phyloP scores from a whole-genome alignment of 2,888 invertebrate species.

The Formica aserva region DNA sequence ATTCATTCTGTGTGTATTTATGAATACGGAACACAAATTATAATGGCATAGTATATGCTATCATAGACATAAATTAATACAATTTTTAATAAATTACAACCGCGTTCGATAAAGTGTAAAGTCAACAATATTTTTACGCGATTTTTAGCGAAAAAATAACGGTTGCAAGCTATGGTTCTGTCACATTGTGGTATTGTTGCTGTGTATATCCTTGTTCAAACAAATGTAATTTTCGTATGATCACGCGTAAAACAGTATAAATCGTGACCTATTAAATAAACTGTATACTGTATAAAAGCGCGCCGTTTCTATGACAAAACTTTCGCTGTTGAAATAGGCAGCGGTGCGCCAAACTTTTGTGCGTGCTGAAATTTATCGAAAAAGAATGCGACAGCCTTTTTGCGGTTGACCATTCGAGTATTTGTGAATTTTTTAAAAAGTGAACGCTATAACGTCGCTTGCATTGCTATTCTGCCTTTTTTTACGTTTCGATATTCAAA shows the following conservation, averaged over 20 bases:
- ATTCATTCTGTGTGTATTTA: neutral
- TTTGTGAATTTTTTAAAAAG: slow-evolving; percentile 38
- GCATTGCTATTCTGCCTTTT: neutral
- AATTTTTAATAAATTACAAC: neutral
- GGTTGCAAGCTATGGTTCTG: neutral
- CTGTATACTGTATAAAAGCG: neutral
- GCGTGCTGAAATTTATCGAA: slow-evolving; percentile 27
- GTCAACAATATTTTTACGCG: slow-evolving; percentile 19
- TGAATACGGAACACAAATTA: neutral
- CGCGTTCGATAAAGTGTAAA: neutral
- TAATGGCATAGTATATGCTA: neutral
- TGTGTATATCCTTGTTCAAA: slow-evolving; percentile 13
- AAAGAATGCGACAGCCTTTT: slow-evolving; percentile 33
- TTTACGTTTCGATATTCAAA: slow-evolving; percentile 1
- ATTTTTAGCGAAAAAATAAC: neutral
- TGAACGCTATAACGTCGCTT: slow-evolving; percentile 27
- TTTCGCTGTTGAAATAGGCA: slow-evolving; percentile 17
- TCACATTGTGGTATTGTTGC: slow-evolving; percentile 10
- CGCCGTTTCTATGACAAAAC: slow-evolving; percentile 20
- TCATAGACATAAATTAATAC: neutral
- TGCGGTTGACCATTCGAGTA: slow-evolving; percentile 38
- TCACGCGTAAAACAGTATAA: slow-evolving; percentile 30
- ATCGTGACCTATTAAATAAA: slow-evolving; percentile 43
- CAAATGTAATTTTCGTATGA: slow-evolving; percentile 27
- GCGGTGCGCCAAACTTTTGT: slow-evolving; percentile 38